Conservation (phyloP, 2,797 vertebrate species). For the Apogon hyalosoma region DNA sequence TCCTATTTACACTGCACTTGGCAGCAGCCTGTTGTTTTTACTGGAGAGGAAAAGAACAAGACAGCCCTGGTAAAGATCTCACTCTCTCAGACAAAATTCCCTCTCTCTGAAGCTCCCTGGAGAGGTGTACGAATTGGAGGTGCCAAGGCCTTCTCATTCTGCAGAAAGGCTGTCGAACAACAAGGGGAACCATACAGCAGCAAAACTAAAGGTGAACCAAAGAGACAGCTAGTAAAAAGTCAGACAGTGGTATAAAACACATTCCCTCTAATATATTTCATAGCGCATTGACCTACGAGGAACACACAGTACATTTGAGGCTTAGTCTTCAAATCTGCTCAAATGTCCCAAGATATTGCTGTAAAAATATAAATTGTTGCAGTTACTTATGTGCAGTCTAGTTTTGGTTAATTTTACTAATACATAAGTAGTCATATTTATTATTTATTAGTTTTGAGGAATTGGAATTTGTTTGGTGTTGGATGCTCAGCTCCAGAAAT, state of each 20-base stretch:
- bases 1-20: slow-evolving; percentile 79
- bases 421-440: too few species aligned
- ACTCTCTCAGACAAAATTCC: slow-evolving; percentile 63
- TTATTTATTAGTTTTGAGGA: too few species aligned
- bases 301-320: too few species aligned
- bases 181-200: slow-evolving; percentile 48
- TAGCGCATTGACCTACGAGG: background rate
- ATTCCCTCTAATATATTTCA: slow-evolving; percentile 4
- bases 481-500: too few species aligned
- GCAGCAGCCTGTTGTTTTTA: slow-evolving; percentile 75
- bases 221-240: slow-evolving; percentile 2
- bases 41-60: slow-evolving; percentile 78
- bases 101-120: slow-evolving; percentile 49
- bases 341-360: too few species aligned
- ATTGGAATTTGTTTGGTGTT: too few species aligned
- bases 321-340: too few species aligned
- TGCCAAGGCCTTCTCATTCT: slow-evolving; percentile 60
- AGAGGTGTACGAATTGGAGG: slow-evolving; percentile 49
- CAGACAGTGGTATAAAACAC: slow-evolving; percentile 9
- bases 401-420: too few species aligned
- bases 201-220: slow-evolving; percentile 22
- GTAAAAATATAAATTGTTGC: too few species aligned
- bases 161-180: slow-evolving; percentile 53
- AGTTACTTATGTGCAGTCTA: too few species aligned
- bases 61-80: slow-evolving; percentile 70